Base-by-base conservation (phyloP, 2,888 invertebrate genomes). In the Sceliomorpha sp. region DNA sequence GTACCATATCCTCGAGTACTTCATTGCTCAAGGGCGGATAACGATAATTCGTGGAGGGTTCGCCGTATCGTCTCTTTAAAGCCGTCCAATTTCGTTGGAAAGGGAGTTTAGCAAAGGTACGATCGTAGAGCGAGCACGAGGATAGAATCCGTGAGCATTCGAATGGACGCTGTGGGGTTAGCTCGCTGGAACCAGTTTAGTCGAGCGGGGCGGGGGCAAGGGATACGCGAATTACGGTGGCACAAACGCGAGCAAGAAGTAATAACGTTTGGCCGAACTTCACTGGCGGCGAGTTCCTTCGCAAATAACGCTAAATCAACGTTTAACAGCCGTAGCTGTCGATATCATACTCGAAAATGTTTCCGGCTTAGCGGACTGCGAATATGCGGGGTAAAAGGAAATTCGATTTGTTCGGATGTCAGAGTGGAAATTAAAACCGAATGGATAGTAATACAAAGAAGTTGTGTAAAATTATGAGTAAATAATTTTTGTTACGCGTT, bases 241-340 rank as follows among this genome's bases (percentile, higher is more conserved):
- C 74, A 78, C 64, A 77, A 73, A 77, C 72, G 79, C 74, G 81
- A 74, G 80, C 80, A 84, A 84, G 80, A 84, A 83, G 81, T 74
- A 80, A 79, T 76, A 80, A 80, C 79, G 81, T 69, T 63, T 64
- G 67, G 67, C 63, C 70, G 50, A 67, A 60, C 62, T 60, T 71
- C 59, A 34, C 58, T 53, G 64, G 42, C 47, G 37, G 47, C 51
- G 51, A 45, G 47, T 31, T 55, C 53, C 37, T 50, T 53, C 44
- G 48, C 48, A 59, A 59, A 70, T 63, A 70, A 68, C 62, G 50
- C 24, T 62, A 60, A 60, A 68, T 68, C 59, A 60, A 68, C 60
- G 50, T 50, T 68, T 48, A 60, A 60, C 20, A 59, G 44, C 53
- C 15, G 6, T 15, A 13, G 47, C 44, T 55, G 37, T 48, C 55